Conservation (phyloP, 2,797 vertebrate genomes). For the Menidia menidia region DNA sequence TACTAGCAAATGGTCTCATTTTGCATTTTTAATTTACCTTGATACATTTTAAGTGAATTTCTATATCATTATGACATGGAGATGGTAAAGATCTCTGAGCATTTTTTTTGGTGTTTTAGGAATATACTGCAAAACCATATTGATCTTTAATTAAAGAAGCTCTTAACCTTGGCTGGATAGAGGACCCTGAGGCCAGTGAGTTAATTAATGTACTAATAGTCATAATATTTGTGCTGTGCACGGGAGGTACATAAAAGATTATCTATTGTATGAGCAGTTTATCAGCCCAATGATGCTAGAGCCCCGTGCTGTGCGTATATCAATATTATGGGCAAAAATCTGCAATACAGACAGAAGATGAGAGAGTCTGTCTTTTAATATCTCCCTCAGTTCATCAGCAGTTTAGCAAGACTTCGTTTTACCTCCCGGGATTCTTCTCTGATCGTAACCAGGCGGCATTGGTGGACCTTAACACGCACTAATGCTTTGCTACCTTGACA, state of each 20-base stretch:
- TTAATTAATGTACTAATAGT: slow-evolving; percentile 90
- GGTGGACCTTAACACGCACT: slow-evolving; percentile 64
- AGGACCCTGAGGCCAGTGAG: slow-evolving; percentile 82
- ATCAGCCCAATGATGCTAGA: slow-evolving; percentile 84
- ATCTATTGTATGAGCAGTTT: slow-evolving; percentile 87
- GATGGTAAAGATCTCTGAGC: slow-evolving; percentile 74
- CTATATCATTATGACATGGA: slow-evolving; percentile 64
- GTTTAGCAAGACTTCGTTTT: slow-evolving; percentile 69
- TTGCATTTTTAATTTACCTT: slow-evolving; percentile 55
- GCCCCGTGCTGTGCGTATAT: slow-evolving; percentile 85
- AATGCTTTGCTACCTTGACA: slow-evolving; percentile 71
- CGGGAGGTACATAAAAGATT: slow-evolving; percentile 89
- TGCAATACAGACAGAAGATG: slow-evolving; percentile 76
- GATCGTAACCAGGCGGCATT: slow-evolving; percentile 67
- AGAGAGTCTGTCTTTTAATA: slow-evolving; percentile 78
- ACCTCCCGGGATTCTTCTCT: slow-evolving; percentile 70
- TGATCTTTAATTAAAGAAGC: slow-evolving; percentile 90
- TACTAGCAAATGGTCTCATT: slow-evolving; percentile 52
- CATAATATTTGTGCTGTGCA: slow-evolving; percentile 90
- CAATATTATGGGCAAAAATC: slow-evolving; percentile 84
- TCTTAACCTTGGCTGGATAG: slow-evolving; percentile 86
- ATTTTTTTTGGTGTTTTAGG: slow-evolving; percentile 72
- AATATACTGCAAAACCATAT: slow-evolving; percentile 85
- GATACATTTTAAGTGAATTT: slow-evolving; percentile 56
- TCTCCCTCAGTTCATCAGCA: slow-evolving; percentile 76